Base-by-base conservation (phyloP, 2,888 invertebrate species). In the Tuta absoluta region DNA sequence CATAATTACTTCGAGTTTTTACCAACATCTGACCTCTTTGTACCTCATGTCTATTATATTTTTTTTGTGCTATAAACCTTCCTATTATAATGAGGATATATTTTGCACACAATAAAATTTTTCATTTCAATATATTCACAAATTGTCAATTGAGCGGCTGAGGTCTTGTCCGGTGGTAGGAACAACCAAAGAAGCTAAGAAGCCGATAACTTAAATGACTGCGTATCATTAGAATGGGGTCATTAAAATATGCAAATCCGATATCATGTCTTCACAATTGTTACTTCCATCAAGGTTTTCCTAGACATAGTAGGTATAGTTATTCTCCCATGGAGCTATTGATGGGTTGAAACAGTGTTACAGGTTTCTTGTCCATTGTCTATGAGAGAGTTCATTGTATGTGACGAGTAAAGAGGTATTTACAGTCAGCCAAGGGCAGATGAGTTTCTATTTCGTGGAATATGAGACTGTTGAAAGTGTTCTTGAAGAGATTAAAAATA, bases 321-420 rank as follows among this genome's bases (percentile, higher is more conserved):
- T 60, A 63, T 58, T 62, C 72, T 76, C 75, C 68, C 75, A 76
- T 65, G 66, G 19, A 64, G 57, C 56, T 67, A 67, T 69, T 68
- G 69, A 68, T 69, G 69, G 65, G 7, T 21, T 63, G 56, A 49
- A 66, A 60, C 53, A 66, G 19, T 57, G 57, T 56, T 61, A 62
- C 62, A 19, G 64, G 66, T 70, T 69, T 72, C 71, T 72, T 67
- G 63, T n/a, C 24, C n/a, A n/a, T 23, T 28, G 56, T 56, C 28
- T 33, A 7, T 49, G 56, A 56, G 56, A 56, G 28, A 56, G 56
- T 24, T 56, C n/a, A 14, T 21, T 23, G 23, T 53, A 2, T 56
- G 5, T 56, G 8, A 24, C 24, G 28, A 14, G 4, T n/a, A 56
- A 12, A 53, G 12, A 24, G 41, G 12, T 41, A 41, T 14, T 24